A percentile compares a stretch with the other conserved stretches of the same genome.
Evolutionary conservation across 2,888 invertebrate genomes (phyloP).

Genomic region (Caenorhabditis sp.): DNA sequence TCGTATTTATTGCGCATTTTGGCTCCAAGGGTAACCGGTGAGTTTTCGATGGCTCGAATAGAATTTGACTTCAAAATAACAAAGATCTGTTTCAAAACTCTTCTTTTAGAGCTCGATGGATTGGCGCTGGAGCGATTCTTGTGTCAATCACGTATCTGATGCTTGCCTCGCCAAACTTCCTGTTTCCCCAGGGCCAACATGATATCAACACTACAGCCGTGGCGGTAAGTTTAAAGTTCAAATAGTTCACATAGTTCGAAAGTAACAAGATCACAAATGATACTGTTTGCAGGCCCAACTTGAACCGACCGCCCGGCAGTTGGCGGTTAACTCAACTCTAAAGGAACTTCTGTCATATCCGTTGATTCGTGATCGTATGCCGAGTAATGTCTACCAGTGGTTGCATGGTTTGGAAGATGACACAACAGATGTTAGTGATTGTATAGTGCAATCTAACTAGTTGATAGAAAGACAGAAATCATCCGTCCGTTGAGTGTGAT

Average conservation of each 20-base stretch:
- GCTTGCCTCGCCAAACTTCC: constrained; percentile 80
- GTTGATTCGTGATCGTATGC: constrained; percentile 70
- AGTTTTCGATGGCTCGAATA: background rate
- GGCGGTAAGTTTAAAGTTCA: constrained; percentile 57
- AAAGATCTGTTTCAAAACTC: constrained; percentile 1
- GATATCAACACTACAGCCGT: constrained; percentile 75
- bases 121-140: constrained; percentile 81
- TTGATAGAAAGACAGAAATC: constrained; percentile 1
- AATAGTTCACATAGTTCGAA: too few relatives aligned
- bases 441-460: background rate
- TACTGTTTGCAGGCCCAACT: constrained; percentile 64
- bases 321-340: constrained; percentile 66
- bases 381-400: constrained; percentile 39
- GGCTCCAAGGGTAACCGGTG: constrained; percentile 79
- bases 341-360: constrained; percentile 68
- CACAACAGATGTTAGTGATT: constrained; percentile 35
- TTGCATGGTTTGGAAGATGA: constrained; percentile 59
- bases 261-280: too few relatives aligned
- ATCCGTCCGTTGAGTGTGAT: background rate
- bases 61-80: background rate
- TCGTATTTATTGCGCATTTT: constrained; percentile 81
- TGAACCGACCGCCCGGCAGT: constrained; percentile 57
- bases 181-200: constrained; percentile 76
- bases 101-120: constrained; percentile 72
- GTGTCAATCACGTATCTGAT: constrained; percentile 80